Percentiles rank a stretch among this genome's conserved stretches.
phyloP scores from a whole-genome alignment of 2,888 invertebrate genomes.

The Vanessa cardui region DNA sequence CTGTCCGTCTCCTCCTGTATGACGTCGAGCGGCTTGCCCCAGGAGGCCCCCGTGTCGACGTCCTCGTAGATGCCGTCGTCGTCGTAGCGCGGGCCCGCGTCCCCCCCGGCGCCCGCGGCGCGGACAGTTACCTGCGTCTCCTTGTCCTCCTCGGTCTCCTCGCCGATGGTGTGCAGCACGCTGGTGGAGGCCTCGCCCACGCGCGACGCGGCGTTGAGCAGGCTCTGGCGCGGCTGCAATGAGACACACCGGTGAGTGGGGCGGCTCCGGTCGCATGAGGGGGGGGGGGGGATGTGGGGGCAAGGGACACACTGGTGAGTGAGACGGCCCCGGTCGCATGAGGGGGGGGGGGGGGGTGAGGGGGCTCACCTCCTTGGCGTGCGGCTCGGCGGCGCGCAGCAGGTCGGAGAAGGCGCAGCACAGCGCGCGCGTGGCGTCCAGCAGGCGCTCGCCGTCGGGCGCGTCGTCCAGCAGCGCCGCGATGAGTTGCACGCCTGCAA shows the following conservation, averaged over 20 bases:
- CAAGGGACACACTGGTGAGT: not conserved
- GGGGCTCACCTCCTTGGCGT: conserved; percentile 88
- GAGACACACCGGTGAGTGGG: not conserved
- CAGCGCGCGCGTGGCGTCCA: conserved; percentile 95
- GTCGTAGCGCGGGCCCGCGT: conserved; percentile 51
- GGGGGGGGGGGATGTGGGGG: not conserved
- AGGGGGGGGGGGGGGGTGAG: not conserved
- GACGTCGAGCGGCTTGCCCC: conserved; percentile 62
- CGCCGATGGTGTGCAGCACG: conserved; percentile 95
- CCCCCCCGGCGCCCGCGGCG: conserved; percentile 56
- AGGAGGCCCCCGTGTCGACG: conserved; percentile 61
- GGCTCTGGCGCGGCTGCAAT: conserved; percentile 92
- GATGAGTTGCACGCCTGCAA: conserved; percentile 90
- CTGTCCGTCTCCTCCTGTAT: conserved; percentile 78
- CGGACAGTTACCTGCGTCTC: conserved; percentile 85
- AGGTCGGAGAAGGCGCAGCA: conserved; percentile 97
- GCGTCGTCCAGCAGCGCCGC: conserved; percentile 96
- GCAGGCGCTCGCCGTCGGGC: conserved; percentile 90
- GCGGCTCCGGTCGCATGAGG: not conserved
- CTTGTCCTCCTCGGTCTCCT: conserved; percentile 92
- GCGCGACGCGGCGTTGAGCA: conserved; percentile 96
- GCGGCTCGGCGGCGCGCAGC: conserved; percentile 97
- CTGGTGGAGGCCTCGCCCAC: conserved; percentile 98
- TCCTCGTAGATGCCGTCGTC: conserved; percentile 74
- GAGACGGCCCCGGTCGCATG: not conserved